phyloP scores from a whole-genome alignment of 2,797 vertebrate species.

The Prunella strophiata region DNA sequence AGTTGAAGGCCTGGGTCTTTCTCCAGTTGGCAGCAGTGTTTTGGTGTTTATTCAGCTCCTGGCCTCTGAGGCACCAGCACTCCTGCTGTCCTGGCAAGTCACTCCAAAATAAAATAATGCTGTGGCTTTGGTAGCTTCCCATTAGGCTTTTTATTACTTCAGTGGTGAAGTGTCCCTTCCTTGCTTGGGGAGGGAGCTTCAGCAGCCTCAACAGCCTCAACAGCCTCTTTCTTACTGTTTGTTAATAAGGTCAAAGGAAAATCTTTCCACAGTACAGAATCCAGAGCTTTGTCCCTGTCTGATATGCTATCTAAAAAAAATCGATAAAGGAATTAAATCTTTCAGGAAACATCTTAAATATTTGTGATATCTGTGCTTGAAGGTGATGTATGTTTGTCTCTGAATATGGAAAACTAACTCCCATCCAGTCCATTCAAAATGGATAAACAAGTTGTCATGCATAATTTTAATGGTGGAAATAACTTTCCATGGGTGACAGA shows the following conservation, averaged over 20 bases:
- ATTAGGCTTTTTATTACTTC: neutral
- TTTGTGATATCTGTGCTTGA: neutral
- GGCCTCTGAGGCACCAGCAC: neutral
- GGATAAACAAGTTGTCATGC: neutral
- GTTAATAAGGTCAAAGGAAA: neutral
- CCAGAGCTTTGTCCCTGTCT: neutral
- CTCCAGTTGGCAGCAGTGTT: neutral
- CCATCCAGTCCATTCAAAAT: neutral
- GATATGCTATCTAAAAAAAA: neutral
- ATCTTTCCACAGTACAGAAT: neutral
- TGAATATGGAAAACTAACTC: neutral
- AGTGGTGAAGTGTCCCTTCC: neutral
- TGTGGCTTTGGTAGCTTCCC: neutral
- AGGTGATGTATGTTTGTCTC: neutral
- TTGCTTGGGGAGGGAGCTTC: neutral
- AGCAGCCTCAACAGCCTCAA: neutral
- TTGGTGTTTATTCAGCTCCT: neutral
- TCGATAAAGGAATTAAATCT: neutral
- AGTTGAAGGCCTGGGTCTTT: neutral
- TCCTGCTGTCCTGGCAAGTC: neutral
- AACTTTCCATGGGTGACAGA: slow-evolving; percentile 6
- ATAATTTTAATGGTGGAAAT: slow-evolving; percentile 19
- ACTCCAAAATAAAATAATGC: neutral
- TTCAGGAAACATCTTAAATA: neutral
- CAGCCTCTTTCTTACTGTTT: neutral